Evolutionary conservation across 2,113 vertebrate species (phyloP).

Genomic region (Callionymus lyra): DNA sequence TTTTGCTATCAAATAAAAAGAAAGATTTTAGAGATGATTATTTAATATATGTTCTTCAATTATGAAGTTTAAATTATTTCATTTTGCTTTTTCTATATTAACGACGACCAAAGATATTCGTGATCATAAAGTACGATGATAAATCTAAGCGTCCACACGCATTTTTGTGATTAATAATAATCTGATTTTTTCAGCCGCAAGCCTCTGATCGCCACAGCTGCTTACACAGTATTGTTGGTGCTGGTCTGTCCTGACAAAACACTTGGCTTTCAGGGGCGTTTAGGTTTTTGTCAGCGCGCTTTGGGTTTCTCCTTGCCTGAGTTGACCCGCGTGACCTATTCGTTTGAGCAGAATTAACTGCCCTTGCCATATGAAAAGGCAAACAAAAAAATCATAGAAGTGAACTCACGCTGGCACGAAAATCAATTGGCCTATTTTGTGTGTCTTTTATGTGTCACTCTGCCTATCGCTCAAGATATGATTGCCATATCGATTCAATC

Average conservation of each 20-base stretch:
- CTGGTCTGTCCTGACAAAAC: constrained; percentile 52
- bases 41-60: too few relatives aligned
- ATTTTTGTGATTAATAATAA: neutral
- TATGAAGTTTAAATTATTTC: too few relatives aligned
- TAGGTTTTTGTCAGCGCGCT: constrained; percentile 55
- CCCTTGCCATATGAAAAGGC: constrained; percentile 67
- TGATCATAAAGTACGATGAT: constrained; percentile 1
- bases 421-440: constrained; percentile 62
- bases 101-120: too few relatives aligned
- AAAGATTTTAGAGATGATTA: too few relatives aligned
- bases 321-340: constrained; percentile 60
- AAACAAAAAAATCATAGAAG: constrained; percentile 58
- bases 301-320: constrained; percentile 57
- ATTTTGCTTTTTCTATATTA: too few relatives aligned
- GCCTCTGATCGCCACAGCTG: constrained; percentile 24
- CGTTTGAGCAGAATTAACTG: constrained; percentile 67
- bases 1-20: too few relatives aligned
- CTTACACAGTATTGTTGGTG: constrained; percentile 45
- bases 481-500: constrained; percentile 41
- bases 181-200: constrained; percentile 10
- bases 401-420: constrained; percentile 57
- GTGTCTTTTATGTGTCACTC: constrained; percentile 46
- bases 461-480: constrained; percentile 36
- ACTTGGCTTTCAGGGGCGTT: constrained; percentile 61
- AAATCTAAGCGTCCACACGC: neutral